phyloP scores from a whole-genome alignment of 1,140 invertebrate genomes.

The Ceratosolen fusciceps region DNA sequence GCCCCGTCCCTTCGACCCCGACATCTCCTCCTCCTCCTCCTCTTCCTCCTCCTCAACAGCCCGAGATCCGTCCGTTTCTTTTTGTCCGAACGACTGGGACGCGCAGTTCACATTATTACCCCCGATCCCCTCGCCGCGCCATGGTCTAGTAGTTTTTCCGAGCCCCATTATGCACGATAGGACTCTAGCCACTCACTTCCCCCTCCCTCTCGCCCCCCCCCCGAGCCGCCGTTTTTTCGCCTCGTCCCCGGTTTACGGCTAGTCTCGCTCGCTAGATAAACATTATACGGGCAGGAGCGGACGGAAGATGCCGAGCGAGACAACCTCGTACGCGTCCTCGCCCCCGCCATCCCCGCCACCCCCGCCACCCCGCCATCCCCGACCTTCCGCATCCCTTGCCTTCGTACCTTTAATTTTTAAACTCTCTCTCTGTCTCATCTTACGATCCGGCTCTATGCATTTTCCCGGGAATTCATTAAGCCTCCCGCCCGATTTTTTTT shows the following conservation, averaged over 20 bases:
- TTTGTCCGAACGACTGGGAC: too few species aligned
- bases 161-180: slow-evolving; percentile 18
- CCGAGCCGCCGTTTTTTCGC: slow-evolving; percentile 12
- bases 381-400: too few species aligned
- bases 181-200: slow-evolving; percentile 27
- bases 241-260: slow-evolving; percentile 8
- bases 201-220: neutral
- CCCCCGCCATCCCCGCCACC: too few species aligned
- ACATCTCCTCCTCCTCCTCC: neutral
- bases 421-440: too few species aligned
- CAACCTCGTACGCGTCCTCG: slow-evolving; percentile 5
- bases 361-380: too few species aligned
- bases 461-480: too few species aligned
- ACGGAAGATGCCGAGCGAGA: neutral
- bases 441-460: too few species aligned
- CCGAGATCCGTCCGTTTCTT: too few species aligned
- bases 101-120: neutral
- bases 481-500: too few species aligned
- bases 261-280: slow-evolving; percentile 28
- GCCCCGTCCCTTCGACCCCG: neutral
- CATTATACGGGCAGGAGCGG: slow-evolving; percentile 36
- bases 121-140: neutral
- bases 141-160: neutral
- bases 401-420: too few species aligned
- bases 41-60: too few species aligned